These are phyloP conservation scores for Rhamnusium bicolor DNA, from an alignment of 2,888 invertebrate genomes.

Conservation along the genomic window DNA sequence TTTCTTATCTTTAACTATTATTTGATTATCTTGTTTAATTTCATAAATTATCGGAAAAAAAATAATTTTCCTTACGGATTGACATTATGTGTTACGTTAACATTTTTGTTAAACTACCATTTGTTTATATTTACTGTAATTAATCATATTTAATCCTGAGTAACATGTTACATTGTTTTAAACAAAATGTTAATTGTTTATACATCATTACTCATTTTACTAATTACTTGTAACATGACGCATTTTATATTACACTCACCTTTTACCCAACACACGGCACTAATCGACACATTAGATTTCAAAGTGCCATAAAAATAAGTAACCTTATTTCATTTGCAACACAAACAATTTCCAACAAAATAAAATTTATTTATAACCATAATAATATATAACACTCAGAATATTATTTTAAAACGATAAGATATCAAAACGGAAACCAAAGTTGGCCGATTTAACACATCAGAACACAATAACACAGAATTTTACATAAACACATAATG, in stretches of 20 bases:
- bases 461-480: no score
- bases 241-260: neutral
- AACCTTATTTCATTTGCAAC: constrained; percentile 3
- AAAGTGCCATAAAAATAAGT: neutral
- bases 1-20: neutral
- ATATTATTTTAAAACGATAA: constrained; percentile 20
- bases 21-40: neutral
- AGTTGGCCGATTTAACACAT: neutral
- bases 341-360: constrained; percentile 8
- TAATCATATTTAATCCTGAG: no score
- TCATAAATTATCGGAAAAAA: no score
- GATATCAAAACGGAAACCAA: constrained; percentile 27
- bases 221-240: no score
- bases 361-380: constrained; percentile 31
- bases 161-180: no score
- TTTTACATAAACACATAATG: neutral
- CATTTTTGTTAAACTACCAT: no score
- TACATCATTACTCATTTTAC: no score
- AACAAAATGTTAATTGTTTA: no score
- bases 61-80: no score
- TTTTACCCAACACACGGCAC: neutral
- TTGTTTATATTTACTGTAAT: no score
- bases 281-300: neutral
- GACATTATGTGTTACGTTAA: no score
- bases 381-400: constrained; percentile 19